Evolutionary conservation across 2,888 invertebrate genomes (phyloP).

Genomic region (Pterostichus niger): DNA sequence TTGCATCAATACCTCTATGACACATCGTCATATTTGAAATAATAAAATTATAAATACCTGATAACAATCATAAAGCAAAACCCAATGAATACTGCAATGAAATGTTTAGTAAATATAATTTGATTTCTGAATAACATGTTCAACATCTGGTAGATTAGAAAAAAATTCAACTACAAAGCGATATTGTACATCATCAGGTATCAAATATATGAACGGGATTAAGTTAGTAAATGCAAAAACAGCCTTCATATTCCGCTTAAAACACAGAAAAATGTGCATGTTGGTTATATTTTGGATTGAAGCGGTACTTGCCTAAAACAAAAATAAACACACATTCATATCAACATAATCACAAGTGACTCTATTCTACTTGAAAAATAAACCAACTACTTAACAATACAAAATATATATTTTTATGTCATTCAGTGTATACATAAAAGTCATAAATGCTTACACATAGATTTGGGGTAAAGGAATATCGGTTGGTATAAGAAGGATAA

Average conservation of each 20-base stretch:
- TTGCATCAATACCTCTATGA: conserved; percentile 7
- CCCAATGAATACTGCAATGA: conserved; percentile 37
- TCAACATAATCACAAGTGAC: neutral
- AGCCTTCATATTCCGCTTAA: conserved; percentile 14
- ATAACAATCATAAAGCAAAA: conserved; percentile 43
- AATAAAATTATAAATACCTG: conserved; percentile 44
- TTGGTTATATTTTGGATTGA: conserved; percentile 66
- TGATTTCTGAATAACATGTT: conserved; percentile 30
- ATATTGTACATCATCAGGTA: conserved; percentile 30
- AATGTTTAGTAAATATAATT: conserved; percentile 9
- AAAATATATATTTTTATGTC: conserved; percentile 36
- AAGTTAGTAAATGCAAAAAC: conserved; percentile 61
- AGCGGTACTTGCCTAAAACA: conserved; percentile 63
- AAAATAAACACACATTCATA: conserved; percentile 58
- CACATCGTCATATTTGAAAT: neutral
- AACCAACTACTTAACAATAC: conserved; percentile 32
- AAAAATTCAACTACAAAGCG: conserved; percentile 21
- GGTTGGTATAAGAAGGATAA: conserved; percentile 3
- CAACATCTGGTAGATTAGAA: conserved; percentile 24
- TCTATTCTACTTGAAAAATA: conserved; percentile 5
- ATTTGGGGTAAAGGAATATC: conserved; percentile 38
- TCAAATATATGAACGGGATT: neutral
- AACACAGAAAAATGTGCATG: conserved; percentile 57
- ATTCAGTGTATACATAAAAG: conserved; percentile 18
- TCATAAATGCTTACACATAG: conserved; percentile 31